Percentiles rank a stretch among this genome's conserved stretches.
phyloP scores from a whole-genome alignment of 2,113 vertebrate genomes.

The Sakesphorus luctuosus region DNA sequence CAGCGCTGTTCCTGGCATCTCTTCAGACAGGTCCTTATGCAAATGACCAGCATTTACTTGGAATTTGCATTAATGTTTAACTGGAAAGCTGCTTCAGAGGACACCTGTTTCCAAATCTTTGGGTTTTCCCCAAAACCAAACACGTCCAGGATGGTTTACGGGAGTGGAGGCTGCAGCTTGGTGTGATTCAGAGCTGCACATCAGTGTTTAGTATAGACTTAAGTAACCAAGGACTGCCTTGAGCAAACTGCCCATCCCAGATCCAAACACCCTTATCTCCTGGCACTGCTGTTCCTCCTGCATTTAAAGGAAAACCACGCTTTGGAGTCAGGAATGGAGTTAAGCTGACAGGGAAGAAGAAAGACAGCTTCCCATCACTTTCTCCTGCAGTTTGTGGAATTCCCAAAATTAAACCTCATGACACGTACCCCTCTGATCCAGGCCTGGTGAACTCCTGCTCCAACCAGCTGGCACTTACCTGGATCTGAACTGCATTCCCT shows the following conservation, averaged over 20 bases:
- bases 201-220: not conserved
- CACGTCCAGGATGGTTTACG: not conserved
- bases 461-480: not conserved
- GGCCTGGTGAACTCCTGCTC: not conserved
- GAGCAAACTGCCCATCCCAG: constrained; percentile 37
- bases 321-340: not conserved
- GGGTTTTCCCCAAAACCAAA: not conserved
- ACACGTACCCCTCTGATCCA: not conserved
- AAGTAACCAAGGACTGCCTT: not conserved
- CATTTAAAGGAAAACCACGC: not conserved
- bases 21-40: not conserved
- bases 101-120: not conserved
- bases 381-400: not conserved
- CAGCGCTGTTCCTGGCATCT: not conserved
- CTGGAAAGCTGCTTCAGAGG: not conserved
- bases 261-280: constrained; percentile 34
- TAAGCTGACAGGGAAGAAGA: accelerated
- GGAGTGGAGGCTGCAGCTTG: not conserved
- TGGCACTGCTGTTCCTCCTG: not conserved
- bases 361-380: not conserved
- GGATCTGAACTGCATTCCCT: not conserved
- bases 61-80: not conserved
- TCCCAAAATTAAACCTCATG: not conserved
- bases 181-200: not conserved
- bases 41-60: not conserved